Base-by-base conservation (phyloP, 92 coral and sea anemone species). In the Scolanthus callimorphus region DNA sequence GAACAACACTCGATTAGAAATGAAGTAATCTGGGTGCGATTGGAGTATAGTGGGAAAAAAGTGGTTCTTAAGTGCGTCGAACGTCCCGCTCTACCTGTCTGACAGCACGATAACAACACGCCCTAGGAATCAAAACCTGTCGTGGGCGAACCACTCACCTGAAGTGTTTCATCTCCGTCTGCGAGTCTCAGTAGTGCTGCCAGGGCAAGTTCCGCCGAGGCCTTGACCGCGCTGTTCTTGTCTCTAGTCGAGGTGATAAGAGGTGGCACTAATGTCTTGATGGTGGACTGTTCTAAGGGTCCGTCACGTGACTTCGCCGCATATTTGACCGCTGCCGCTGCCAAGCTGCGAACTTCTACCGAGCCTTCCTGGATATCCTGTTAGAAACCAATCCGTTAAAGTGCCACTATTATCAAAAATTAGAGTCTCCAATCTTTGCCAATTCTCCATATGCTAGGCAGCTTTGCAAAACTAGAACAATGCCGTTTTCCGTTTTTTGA, bases 301-400 rank as follows among this genome's bases (percentile, higher is more conserved):
- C 55, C 82, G 15, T 71, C 69, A 53, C 51, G 55, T 25, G 70
- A 78, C 21, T 86, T 64, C 3, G 98, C 86, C 3, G 70, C 73
- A 64, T 84, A 80, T 62, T 72, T 58, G 25, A 92, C 74, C 6
- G 90, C 71, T 31, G 70, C 82, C 20, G 92, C 77, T n/a, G 90
- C 86, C 55, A 92, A 47, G 31, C 39, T 73, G 63, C 76, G 80
- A 15, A 92, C 67, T 69, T 92, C 98, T 29, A 50, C 54, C 11
- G 98, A 71, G 2, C 87, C 80, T 17, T 57, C 81, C 63, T 89
- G 96, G 50, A 92, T 69, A 17, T 75, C 77, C 98, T 92, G 55
- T 19, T 19, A n/a, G n/a, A n/a, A n/a, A n/a, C n/a, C n/a, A n/a
- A n/a, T n/a, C n/a, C n/a, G n/a, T n/a, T n/a, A n/a, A n/a, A n/a